Conservation (phyloP, 1,140 invertebrate species). For the Heterodera schachtii region DNA sequence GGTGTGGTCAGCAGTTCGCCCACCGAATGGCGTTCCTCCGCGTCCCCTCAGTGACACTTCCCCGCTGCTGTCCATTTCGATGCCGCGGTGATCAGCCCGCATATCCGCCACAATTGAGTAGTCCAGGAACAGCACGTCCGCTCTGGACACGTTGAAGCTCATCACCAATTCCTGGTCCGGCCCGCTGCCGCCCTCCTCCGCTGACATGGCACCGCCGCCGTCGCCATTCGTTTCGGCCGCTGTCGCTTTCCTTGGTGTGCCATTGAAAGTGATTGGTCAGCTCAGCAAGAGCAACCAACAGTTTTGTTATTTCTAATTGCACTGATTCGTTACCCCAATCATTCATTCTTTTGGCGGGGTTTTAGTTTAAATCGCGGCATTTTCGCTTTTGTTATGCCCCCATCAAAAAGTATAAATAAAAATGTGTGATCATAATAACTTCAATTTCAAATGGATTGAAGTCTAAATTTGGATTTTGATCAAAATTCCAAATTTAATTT, state of each 20-base stretch:
- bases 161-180: constrained; percentile 19
- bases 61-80: constrained; percentile 59
- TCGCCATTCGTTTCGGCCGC: too few relatives aligned
- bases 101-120: constrained; percentile 54
- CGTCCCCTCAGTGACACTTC: constrained; percentile 53
- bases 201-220: not conserved
- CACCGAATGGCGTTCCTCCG: constrained; percentile 56
- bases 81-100: constrained; percentile 41
- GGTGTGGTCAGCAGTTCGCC: not conserved
- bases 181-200: not conserved
- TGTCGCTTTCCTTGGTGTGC: not conserved
- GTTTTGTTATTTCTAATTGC: too few relatives aligned
- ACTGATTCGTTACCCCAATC: too few relatives aligned
- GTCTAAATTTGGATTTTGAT: too few relatives aligned
- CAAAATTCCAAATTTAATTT: not conserved
- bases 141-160: constrained; percentile 50
- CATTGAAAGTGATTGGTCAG: not conserved
- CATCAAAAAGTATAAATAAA: too few relatives aligned
- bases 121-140: constrained; percentile 58
- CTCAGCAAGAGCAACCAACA: constrained; percentile 1
- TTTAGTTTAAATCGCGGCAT: too few relatives aligned
- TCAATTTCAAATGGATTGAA: too few relatives aligned
- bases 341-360: too few relatives aligned
- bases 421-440: too few relatives aligned
- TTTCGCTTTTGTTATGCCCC: too few relatives aligned